Evolutionary conservation across 2,888 invertebrate species (phyloP), one percentile per base, ranked within the genome.

Genomic region (Phrixothrix hirtus): DNA sequence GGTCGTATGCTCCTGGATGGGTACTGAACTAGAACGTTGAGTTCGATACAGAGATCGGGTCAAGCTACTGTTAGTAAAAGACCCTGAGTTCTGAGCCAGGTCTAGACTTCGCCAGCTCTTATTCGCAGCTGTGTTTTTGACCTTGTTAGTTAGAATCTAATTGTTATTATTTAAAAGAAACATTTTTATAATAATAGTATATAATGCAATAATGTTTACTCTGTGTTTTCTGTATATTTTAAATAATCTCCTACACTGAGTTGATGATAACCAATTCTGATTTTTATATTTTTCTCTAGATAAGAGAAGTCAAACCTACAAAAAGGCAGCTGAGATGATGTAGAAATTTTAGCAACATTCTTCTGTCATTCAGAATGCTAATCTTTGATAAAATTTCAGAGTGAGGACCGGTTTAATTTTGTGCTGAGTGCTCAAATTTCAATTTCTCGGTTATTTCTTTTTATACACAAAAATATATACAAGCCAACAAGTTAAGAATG

Each of bases 21-120:
- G 84, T 76, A 85, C 82, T 35, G 84, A 84, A 67, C 82, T 83
- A 71, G 83, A 83, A 55, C 84, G 78, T 71, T 83, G 82, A 38
- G 82, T 81, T 69, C 83, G 81, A 73, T 81, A 83, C 63, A 79
- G 75, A 61, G 82, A 79, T 64, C 80, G 73, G 63, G 75, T 72
- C 57, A 78, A 71, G 62, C 61, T 67, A 48, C 67, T 68, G 63
- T 66, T 69, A 55, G 67, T 62, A 65, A 68, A 68, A 61, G 67
- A 60, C 55, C 67, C 67, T 64, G 69, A 66, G 63, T 68, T 68
- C 65, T 72, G 75, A 59, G 68, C 66, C 64, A 74, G 74, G 72
- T 79, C 79, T 73, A 79, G 73, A 73, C 79, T 79, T 69, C 79
- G 78, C 79, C 79, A 79, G 63, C 77, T 75, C 70, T 78, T 78